Base-by-base conservation (phyloP, 2,888 invertebrate species). In the Amphipyra tragopoginis region DNA sequence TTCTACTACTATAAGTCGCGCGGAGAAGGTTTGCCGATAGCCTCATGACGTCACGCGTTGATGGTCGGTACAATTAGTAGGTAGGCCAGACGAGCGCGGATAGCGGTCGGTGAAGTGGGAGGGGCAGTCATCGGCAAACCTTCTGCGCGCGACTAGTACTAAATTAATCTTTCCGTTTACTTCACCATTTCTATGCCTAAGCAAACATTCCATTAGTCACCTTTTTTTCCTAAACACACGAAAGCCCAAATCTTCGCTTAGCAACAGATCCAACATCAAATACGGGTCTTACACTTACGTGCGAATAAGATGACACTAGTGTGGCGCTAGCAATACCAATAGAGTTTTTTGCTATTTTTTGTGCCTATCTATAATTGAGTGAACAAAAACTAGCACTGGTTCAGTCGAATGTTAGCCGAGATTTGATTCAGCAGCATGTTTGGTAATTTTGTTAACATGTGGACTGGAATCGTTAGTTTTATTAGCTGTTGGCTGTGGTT, bases 271-370 rank as follows among this genome's bases (percentile, higher is more conserved):
- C 2, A 33, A 33, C 8, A 29, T 13, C 21, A 36, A 52, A 45
- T 21, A 55, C n/a, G 10, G 7, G 29, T 8, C 14, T 26, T 21
- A 57, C 47, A 52, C 39, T 34, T 2, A 36, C 42, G 45, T 52
- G 53, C 48, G 21, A 57, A 39, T 47, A 49, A 55, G 58, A 61
- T 52, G 51, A 72, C 52, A 43, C 43, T 53, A 77, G 56, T 68
- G 48, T 59, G 77, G 77, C 74, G 74, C 69, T 77, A 45, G 50
- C 29, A 48, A 33, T 10, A n/a, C 39, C 33, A 42, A 58, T 3
- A 44, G 43, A 14, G n/a, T 14, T 73, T 75, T 77, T 75, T 64
- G 34, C 45, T 1, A 0, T 54, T 73, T 67, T 74, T 74, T 77
- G 38, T 29, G 14, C 10, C 13, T 26, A 56, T 57, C 38, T 57